These are phyloP conservation scores for Periophthalmodon schlosseri DNA, from an alignment of 2,113 vertebrate species.

Conservation along the genomic window DNA sequence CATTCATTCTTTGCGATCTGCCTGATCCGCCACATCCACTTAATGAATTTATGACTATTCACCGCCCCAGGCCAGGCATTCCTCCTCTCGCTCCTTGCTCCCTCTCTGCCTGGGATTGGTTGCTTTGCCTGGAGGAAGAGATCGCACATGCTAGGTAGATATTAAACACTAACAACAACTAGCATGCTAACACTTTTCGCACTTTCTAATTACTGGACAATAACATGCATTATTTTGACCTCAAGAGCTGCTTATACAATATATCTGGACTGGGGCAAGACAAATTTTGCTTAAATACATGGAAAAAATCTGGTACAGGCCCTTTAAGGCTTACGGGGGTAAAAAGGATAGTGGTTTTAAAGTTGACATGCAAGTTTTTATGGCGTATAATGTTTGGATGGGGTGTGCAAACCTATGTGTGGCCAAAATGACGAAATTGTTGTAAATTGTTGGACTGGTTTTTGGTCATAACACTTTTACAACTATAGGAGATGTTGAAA, in stretches of 20 bases:
- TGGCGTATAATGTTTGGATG: background rate
- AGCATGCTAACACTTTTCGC: no score
- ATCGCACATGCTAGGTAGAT: background rate
- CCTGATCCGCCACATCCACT: conserved; percentile 26
- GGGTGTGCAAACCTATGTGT: background rate
- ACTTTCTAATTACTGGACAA: no score
- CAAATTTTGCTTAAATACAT: background rate
- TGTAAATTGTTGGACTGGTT: background rate
- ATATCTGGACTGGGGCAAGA: no score
- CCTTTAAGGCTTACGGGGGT: no score
- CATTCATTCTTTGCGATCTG: conserved; percentile 44
- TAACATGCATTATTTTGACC: no score
- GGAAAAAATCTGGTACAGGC: no score
- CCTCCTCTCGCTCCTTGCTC: conserved; percentile 20
- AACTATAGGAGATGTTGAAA: background rate
- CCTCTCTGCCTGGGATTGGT: conserved; percentile 3
- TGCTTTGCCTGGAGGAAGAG: conserved; percentile 12
- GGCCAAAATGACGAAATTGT: background rate
- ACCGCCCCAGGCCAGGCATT: conserved; percentile 46
- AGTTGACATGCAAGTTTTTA: no score
- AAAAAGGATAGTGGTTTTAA: no score
- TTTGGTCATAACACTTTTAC: background rate
- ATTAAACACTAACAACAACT: background rate
- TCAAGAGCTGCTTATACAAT: no score
- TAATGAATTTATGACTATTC: conserved; percentile 64